Percentiles rank a stretch among this genome's conserved stretches.
phyloP scores from a whole-genome alignment of 1,140 invertebrate genomes.

The Rhysida immarginata region DNA sequence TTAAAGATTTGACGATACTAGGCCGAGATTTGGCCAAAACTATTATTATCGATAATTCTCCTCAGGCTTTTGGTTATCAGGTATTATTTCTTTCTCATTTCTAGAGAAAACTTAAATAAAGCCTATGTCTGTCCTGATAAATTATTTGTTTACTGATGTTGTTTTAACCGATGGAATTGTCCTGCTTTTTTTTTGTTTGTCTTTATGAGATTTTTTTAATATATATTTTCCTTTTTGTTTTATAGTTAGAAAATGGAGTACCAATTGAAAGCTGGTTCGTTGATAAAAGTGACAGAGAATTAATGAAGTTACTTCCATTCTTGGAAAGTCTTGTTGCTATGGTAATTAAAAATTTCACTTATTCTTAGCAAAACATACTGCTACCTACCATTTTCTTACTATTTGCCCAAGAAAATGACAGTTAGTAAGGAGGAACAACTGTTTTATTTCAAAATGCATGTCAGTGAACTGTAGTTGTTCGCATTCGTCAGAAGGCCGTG shows the following conservation, averaged over 20 bases:
- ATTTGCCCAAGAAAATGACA: too few relatives aligned
- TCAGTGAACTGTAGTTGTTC: too few relatives aligned
- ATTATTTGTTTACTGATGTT: neutral
- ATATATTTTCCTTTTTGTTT: conserved; percentile 24
- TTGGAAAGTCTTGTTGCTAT: conserved; percentile 57
- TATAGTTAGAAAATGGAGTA: conserved; percentile 87
- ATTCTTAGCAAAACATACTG: too few relatives aligned
- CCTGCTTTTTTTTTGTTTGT: conserved; percentile 8
- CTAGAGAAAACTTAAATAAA: too few relatives aligned
- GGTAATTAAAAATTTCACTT: conserved; percentile 27
- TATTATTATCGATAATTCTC: conserved; percentile 84
- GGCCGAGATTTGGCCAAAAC: conserved; percentile 83
- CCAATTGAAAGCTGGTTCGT: conserved; percentile 96
- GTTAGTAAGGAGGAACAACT: too few relatives aligned
- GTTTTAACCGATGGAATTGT: neutral
- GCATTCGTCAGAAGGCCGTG: too few relatives aligned
- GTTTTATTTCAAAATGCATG: too few relatives aligned
- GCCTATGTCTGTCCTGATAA: too few relatives aligned
- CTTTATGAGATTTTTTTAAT: neutral
- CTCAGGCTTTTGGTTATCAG: conserved; percentile 81
- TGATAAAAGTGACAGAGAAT: conserved; percentile 72
- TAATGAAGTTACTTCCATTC: conserved; percentile 86
- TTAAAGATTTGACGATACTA: conserved; percentile 86
- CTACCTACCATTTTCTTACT: too few relatives aligned
- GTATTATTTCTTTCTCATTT: too few relatives aligned